phyloP scores from a whole-genome alignment of 2,797 vertebrate genomes.

The Enteromius argenteus region DNA sequence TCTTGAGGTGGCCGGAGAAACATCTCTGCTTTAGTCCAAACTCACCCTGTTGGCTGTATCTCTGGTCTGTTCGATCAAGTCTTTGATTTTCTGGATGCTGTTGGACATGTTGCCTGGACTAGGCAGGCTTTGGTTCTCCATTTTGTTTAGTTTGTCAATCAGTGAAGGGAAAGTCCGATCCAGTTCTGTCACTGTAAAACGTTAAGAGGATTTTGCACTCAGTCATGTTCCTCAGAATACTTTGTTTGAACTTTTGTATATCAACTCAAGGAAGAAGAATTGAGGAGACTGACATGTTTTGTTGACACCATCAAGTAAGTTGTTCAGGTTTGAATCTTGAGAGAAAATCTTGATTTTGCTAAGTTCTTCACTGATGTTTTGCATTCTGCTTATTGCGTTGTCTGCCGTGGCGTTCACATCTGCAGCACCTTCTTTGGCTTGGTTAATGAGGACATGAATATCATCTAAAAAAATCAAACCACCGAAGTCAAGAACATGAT shows the following conservation, averaged over 20 bases:
- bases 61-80: slow-evolving; percentile 87
- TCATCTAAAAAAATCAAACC: slow-evolving; percentile 72
- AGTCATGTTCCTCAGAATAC: not conserved
- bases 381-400: slow-evolving; percentile 72
- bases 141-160: slow-evolving; percentile 74
- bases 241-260: not conserved
- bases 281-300: slow-evolving; percentile 74
- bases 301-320: slow-evolving; percentile 77
- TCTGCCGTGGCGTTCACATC: slow-evolving; percentile 70
- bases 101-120: slow-evolving; percentile 82
- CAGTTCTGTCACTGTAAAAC: slow-evolving; percentile 65
- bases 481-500: not conserved
- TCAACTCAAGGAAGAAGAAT: not conserved
- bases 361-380: slow-evolving; percentile 79
- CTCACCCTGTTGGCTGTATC: slow-evolving; percentile 85
- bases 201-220: slow-evolving; percentile 2
- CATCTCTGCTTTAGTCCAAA: not conserved
- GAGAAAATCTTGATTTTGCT: slow-evolving; percentile 69
- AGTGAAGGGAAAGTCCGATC: slow-evolving; percentile 73
- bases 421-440: slow-evolving; percentile 72
- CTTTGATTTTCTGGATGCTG: slow-evolving; percentile 84
- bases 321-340: slow-evolving; percentile 65
- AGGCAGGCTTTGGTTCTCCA: slow-evolving; percentile 74
- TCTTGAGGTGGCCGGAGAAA: not conserved
- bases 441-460: slow-evolving; percentile 69